These are phyloP conservation scores for Ochlodes sylvanus DNA, from an alignment of 2,888 invertebrate genomes.

Conservation along the genomic window DNA sequence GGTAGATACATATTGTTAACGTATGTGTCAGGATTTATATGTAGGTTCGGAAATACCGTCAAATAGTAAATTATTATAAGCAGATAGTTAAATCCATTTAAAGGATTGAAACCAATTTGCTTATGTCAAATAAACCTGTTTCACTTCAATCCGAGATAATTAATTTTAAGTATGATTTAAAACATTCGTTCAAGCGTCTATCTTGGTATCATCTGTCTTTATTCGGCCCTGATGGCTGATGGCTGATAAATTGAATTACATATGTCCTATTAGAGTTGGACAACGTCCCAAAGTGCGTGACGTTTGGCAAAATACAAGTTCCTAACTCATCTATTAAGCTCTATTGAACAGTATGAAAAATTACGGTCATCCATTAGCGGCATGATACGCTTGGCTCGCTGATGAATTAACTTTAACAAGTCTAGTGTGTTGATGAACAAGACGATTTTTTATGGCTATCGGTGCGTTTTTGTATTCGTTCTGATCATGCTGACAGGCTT, in stretches of 20 bases:
- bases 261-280: constrained; percentile 40
- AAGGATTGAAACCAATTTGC: no score
- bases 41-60: no score
- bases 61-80: no score
- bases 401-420: constrained; percentile 57
- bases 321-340: constrained; percentile 50
- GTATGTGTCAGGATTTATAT: no score
- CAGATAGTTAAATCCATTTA: no score
- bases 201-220: neutral
- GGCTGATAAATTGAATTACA: constrained; percentile 14
- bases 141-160: no score
- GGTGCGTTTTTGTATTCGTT: constrained; percentile 36
- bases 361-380: constrained; percentile 48
- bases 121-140: no score
- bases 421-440: constrained; percentile 59
- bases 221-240: neutral
- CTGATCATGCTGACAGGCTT: constrained; percentile 24
- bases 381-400: constrained; percentile 47
- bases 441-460: constrained; percentile 40
- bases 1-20: no score
- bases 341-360: constrained; percentile 50
- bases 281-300: constrained; percentile 34
- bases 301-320: constrained; percentile 47
- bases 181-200: neutral
- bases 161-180: neutral